Evolutionary conservation across 2,113 vertebrate species (phyloP).

Genomic region (Neomonachus schauinslandi): DNA sequence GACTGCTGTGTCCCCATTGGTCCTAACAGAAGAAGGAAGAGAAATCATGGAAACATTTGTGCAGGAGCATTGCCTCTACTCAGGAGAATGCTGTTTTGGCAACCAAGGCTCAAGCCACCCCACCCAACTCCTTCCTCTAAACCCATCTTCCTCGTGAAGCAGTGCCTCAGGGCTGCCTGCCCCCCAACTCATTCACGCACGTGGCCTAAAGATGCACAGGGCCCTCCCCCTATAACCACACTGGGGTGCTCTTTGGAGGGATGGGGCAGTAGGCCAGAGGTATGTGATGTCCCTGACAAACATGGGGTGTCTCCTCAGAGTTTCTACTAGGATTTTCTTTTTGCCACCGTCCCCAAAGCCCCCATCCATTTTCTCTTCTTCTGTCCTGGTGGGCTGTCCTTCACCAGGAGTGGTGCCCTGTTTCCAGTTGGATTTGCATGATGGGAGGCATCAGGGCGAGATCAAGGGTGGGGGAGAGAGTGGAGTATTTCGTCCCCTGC

Average conservation of each 20-base stretch:
- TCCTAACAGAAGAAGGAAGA: not conserved
- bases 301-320: not conserved
- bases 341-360: not conserved
- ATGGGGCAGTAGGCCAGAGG: not conserved
- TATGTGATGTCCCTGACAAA: not conserved
- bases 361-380: not conserved
- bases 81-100: not conserved
- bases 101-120: not conserved
- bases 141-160: not conserved
- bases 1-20: not conserved
- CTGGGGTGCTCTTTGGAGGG: not conserved
- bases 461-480: no score
- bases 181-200: no score
- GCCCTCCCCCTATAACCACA: not conserved
- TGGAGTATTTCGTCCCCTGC: not conserved
- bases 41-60: fast-evolving
- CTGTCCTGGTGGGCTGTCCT: not conserved
- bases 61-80: not conserved
- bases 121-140: not conserved
- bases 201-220: not conserved
- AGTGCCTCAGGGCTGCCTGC: not conserved
- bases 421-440: not conserved
- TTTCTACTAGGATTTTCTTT: not conserved
- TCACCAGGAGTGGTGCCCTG: not conserved
- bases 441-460: not conserved